Evolutionary conservation across 1,140 invertebrate species (phyloP), one percentile per base, ranked within the genome.

Genomic region (Lasioglossum albipes): DNA sequence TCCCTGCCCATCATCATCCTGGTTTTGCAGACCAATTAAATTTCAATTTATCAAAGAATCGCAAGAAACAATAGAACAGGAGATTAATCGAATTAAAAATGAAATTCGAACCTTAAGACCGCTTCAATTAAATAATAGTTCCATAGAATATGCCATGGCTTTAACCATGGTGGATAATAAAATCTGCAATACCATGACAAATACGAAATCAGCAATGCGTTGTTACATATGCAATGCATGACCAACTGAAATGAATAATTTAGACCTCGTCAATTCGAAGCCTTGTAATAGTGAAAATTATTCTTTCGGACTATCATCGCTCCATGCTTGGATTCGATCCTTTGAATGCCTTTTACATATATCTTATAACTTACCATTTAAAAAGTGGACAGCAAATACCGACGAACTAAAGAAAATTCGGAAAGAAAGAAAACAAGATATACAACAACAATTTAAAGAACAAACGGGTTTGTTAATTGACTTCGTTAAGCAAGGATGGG

Each of bases 101-200:
- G n/a, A n/a, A 78, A 69, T 49, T 57, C 16, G 3, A n/a, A n/a
- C 77, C 80, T 80, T 88, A 57, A 42, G 83, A 71, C 31, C 69
- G 57, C 79, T n/a, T n/a, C 68, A 54, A 70, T 82, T 74, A 74
- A 84, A 65, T 54, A 81, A n/a, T 64, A 59, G 78, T 36, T 75
- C 92, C 22, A 93, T 91, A 42, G 54, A 57, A 57, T 5, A 57
- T 7, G 3, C 5, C 54, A 57, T 7, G 12, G 5, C 18, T 16
- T 18, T 57, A 18, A 57, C 54, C 12, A 93, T 94, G 91, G 78
- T 94, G 9, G 92, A 94, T 79, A 91, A 87, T 7, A 93, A 94
- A 85, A 89, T 93, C 0, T 93, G 91, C 54, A 93, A 94, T 83
- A 89, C 90, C 7, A 75, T 90, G 12, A 91, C 91, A 12, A 61